Base-by-base conservation (phyloP, 2,797 vertebrate genomes). In the Podargus strigoides region DNA sequence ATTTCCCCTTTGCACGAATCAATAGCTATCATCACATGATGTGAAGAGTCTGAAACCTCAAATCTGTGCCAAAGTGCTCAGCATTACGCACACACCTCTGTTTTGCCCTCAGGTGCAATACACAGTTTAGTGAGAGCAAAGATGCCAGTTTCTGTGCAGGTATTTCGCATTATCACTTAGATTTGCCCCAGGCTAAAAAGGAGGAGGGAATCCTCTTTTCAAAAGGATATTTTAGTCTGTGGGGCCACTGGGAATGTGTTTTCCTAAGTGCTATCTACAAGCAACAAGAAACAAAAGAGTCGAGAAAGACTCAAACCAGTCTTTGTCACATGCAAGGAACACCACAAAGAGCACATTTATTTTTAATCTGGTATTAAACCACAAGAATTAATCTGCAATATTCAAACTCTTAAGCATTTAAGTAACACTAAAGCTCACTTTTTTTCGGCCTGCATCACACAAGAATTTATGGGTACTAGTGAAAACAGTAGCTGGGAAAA, bases 311-410 rank as follows among this genome's bases (percentile, higher is more conserved):
- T 95, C 72, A 58, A 85, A 60, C 47, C 46, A 15, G 50, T 59
- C 90, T 91, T 81, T 63, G 81, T 74, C 44, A 37, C 77, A 74
- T 86, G 44, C n/a, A 5, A 47, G 92, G 42, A 92, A 11, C 46
- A 30, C 63, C 85, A 85, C 87, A 94, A 96, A 93, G 42, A 92
- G 85, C 80, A 30, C 83, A 36, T 89, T 95, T 91, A 90, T 92
- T 96, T 96, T 95, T 94, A 93, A 95, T 87, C 95, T 50, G 85
- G 46, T 90, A 92, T 97, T 94, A 94, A 95, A 92, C 83, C 87
- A 36, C 91, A 89, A 91, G 78, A 88, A 96, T 93, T 74, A 95
- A 95, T 95, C 52, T 64, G 47, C 78, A 72, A 77, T 80, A 93
- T 84, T 87, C 67, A 94, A 90, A 67, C 69, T n/a, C 41, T 92